These are phyloP conservation scores for Passer domesticus DNA, from an alignment of 2,113 vertebrate species.

Conservation along the genomic window DNA sequence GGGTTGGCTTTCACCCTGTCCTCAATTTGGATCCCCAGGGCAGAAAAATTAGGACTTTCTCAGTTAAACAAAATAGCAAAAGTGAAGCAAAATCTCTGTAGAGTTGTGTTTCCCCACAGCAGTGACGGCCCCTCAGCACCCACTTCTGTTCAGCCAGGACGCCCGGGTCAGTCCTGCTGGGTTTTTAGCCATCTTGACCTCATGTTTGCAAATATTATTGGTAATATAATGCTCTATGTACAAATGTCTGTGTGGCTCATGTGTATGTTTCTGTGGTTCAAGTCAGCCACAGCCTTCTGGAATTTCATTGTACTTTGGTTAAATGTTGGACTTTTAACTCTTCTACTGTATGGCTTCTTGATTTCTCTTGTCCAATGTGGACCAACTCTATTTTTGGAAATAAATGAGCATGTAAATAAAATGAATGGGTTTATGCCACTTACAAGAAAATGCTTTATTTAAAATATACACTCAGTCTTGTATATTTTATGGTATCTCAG, in stretches of 20 bases:
- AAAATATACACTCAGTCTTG: slow-evolving; percentile 45
- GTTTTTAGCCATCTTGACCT: slow-evolving; percentile 69
- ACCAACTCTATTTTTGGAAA: slow-evolving; percentile 70
- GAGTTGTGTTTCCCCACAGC: not conserved
- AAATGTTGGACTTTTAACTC: slow-evolving; percentile 64
- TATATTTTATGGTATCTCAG: slow-evolving; percentile 57
- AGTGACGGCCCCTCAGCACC: slow-evolving; percentile 34
- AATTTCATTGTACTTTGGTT: slow-evolving; percentile 67
- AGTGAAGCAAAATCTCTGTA: slow-evolving; percentile 5
- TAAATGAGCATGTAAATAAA: slow-evolving; percentile 71
- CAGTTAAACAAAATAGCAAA: not conserved
- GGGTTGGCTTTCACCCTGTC: not conserved
- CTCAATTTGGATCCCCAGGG: slow-evolving; percentile 21
- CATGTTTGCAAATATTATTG: slow-evolving; percentile 73
- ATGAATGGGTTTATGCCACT: slow-evolving; percentile 65
- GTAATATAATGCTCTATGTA: slow-evolving; percentile 67
- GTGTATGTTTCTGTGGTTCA: slow-evolving; percentile 64
- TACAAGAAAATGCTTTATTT: slow-evolving; percentile 67
- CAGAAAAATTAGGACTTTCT: slow-evolving; percentile 50
- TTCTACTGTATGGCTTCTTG: slow-evolving; percentile 65
- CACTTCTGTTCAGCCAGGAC: slow-evolving; percentile 45
- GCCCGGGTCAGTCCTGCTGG: slow-evolving; percentile 43
- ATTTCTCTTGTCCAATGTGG: slow-evolving; percentile 57
- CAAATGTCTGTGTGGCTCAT: slow-evolving; percentile 61
- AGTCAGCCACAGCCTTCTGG: slow-evolving; percentile 59